These are phyloP conservation scores for Danio jaintianensis DNA, from an alignment of 2,797 vertebrate species.

Conservation along the genomic window DNA sequence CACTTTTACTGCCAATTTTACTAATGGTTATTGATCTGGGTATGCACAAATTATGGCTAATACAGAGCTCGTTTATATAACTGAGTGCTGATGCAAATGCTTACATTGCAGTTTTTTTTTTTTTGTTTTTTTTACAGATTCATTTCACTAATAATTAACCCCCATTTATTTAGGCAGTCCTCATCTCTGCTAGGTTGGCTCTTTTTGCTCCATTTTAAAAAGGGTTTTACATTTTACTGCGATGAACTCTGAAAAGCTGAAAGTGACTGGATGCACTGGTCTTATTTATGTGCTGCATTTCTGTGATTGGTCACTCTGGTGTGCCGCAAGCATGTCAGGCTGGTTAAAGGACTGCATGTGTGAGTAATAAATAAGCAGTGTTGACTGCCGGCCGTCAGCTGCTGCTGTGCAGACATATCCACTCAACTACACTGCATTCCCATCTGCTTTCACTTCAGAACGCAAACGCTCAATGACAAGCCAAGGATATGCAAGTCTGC, in stretches of 20 bases:
- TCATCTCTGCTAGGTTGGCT: not conserved
- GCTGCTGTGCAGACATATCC: conserved; percentile 5
- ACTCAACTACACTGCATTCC: not conserved
- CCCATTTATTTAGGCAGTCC: no score
- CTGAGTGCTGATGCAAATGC: not conserved
- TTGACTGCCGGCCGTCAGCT: conserved; percentile 1
- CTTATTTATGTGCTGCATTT: not conserved
- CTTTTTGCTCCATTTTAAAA: not conserved
- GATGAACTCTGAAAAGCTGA: not conserved
- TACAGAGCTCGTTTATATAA: not conserved
- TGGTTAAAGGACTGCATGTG: not conserved
- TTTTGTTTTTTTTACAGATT: not conserved
- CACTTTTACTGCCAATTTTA: not conserved
- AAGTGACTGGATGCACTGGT: not conserved
- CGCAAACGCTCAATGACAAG: not conserved
- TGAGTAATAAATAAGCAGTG: conserved; percentile 19
- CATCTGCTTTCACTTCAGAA: not conserved
- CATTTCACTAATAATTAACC: not conserved
- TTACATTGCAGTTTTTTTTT: not conserved
- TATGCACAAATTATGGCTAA: not conserved
- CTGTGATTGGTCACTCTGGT: not conserved
- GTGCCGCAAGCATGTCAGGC: not conserved
- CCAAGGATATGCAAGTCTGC: not conserved
- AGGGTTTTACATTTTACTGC: not conserved
- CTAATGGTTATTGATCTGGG: not conserved